phyloP scores from a whole-genome alignment of 2,888 invertebrate genomes.

The Apamea monoglypha region DNA sequence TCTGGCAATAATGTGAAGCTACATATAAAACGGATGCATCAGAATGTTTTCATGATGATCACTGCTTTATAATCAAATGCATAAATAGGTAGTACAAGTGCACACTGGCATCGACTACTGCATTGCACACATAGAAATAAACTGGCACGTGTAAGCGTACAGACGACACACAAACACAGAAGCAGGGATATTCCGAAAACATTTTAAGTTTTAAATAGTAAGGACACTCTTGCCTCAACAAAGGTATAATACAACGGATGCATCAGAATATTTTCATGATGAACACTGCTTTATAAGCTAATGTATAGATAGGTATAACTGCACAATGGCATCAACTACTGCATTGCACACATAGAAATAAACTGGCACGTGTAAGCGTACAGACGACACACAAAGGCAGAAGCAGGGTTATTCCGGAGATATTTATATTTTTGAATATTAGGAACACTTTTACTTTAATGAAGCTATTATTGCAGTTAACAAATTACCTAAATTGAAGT shows the following conservation, averaged over 20 bases:
- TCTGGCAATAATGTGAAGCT: neutral
- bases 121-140: constrained; percentile 72
- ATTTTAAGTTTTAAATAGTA: neutral
- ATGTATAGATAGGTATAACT: constrained; percentile 66
- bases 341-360: constrained; percentile 73
- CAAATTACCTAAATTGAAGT: neutral
- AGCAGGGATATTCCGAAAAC: constrained; percentile 64
- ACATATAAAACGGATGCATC: constrained; percentile 18
- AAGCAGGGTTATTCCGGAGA: constrained; percentile 65
- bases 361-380: constrained; percentile 78
- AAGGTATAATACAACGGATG: constrained; percentile 4
- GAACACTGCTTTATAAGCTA: constrained; percentile 36
- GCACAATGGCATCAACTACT: constrained; percentile 68
- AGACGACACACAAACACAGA: constrained; percentile 66
- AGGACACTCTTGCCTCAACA: neutral
- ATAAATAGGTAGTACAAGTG: constrained; percentile 63
- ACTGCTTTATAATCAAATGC: constrained; percentile 45
- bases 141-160: constrained; percentile 78
- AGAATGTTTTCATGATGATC: constrained; percentile 43
- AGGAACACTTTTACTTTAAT: constrained; percentile 8
- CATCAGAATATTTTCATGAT: constrained; percentile 46
- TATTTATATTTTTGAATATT: neutral
- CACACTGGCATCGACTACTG: constrained; percentile 69
- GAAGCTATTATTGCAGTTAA: no score
- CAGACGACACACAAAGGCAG: constrained; percentile 67